phyloP scores from a whole-genome alignment of 2,888 invertebrate genomes.

The Sphaeridia pumilis region DNA sequence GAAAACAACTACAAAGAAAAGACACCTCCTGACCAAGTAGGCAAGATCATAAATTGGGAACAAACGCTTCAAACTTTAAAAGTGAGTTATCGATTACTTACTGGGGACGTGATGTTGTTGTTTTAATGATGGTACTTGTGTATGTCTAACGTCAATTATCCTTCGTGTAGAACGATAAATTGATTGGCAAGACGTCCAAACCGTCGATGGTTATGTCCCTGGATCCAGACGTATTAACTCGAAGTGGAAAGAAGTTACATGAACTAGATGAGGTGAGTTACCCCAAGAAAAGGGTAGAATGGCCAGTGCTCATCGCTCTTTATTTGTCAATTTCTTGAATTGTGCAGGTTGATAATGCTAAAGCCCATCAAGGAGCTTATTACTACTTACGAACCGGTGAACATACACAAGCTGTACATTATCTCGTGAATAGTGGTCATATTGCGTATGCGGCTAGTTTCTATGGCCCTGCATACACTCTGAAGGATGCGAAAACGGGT shows the following conservation, averaged over 20 bases:
- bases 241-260: constrained; percentile 30
- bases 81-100: too few relatives aligned
- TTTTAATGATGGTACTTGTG: too few relatives aligned
- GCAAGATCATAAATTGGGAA: constrained; percentile 30
- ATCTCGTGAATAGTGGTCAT: constrained; percentile 26
- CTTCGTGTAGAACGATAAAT: constrained; percentile 23
- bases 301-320: too few relatives aligned
- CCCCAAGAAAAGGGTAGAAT: too few relatives aligned
- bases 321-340: too few relatives aligned
- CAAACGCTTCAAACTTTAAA: constrained; percentile 28
- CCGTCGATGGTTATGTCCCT: constrained; percentile 21
- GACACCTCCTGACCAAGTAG: constrained; percentile 26
- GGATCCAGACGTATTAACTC: constrained; percentile 29
- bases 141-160: too few relatives aligned
- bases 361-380: constrained; percentile 24
- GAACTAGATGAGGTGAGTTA: constrained; percentile 29
- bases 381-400: constrained; percentile 27
- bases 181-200: constrained; percentile 17
- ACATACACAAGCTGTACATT: constrained; percentile 17
- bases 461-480: constrained; percentile 19
- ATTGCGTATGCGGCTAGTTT: constrained; percentile 22
- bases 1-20: constrained; percentile 19
- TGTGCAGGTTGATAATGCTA: constrained; percentile 29
- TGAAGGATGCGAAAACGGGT: constrained; percentile 7
- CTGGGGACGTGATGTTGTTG: background rate